Evolutionary conservation across 2,797 vertebrate genomes (phyloP).

Genomic region (Adrianichthys oophorus): DNA sequence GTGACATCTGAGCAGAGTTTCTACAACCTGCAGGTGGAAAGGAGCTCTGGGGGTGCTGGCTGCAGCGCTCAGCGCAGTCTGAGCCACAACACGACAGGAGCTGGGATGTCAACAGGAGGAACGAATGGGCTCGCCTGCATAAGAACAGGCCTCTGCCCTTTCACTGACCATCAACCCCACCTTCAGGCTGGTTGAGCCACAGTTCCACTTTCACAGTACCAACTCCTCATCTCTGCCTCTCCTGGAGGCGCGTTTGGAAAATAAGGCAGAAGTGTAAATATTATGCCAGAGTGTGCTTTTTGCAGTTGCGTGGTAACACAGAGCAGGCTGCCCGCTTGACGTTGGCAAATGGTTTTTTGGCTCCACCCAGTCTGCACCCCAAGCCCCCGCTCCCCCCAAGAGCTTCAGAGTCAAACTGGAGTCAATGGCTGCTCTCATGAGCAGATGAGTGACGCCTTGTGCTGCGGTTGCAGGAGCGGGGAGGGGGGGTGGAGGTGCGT

Average conservation of each 20-base stretch:
- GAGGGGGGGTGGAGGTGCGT: neutral
- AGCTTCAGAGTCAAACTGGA: conserved; percentile 60
- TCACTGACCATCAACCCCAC: conserved; percentile 66
- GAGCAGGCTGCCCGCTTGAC: conserved; percentile 58
- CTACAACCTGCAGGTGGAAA: conserved; percentile 34
- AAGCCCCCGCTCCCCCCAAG: conserved; percentile 22
- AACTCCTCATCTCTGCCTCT: conserved; percentile 34
- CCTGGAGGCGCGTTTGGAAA: conserved; percentile 75
- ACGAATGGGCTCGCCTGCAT: conserved; percentile 61
- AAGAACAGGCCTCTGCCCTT: conserved; percentile 61
- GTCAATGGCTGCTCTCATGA: conserved; percentile 75
- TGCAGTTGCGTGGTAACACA: conserved; percentile 79
- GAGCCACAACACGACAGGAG: conserved; percentile 30
- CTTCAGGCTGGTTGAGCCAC: conserved; percentile 15
- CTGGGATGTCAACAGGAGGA: conserved; percentile 64
- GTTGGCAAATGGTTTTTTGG: conserved; percentile 64
- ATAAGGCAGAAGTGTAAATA: conserved; percentile 81
- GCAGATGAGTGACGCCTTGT: conserved; percentile 72
- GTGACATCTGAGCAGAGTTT: conserved; percentile 34
- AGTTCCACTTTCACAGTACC: conserved; percentile 18
- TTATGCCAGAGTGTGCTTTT: conserved; percentile 77
- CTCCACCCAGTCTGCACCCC: conserved; percentile 62
- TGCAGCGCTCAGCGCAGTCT: conserved; percentile 32
- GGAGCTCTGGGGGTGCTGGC: conserved; percentile 13
- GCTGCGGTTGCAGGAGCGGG: conserved; percentile 49